Base-by-base conservation (phyloP, 2,797 vertebrate genomes). In the Betta splendens region DNA sequence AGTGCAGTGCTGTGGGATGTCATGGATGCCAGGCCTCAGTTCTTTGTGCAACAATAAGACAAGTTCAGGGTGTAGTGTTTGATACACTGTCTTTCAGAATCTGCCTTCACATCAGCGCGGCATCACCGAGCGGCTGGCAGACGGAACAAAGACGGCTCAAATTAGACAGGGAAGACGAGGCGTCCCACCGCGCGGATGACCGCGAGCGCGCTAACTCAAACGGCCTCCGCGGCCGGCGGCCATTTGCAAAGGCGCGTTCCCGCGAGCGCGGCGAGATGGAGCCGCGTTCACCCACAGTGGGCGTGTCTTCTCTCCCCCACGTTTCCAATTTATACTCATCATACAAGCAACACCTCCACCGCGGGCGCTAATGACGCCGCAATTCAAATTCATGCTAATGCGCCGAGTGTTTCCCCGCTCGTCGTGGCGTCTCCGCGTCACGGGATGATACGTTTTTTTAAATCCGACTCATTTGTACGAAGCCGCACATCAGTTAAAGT, bases 41-140 rank as follows among this genome's bases (percentile, higher is more conserved):
- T 78, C 66, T 85, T 72, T 79, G 63, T 77, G 70, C 47, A 43
- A 47, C 44, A 70, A 52, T 68, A 49, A 77, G 78, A 78, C 43
- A 49, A 74, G 54, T 61, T 61, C 57, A 81, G 55, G 79, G 47
- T n/a, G n/a, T 61, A 58, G 69, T 69, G 53, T 80, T 89, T 83
- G 79, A 87, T 85, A 56, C 58, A 62, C 64, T 57, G 69, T 80
- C 51, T 58, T 71, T 77, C 33, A 45, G 64, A 79, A 69, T 72
- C 29, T 53, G 36, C 65, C 69, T 54, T 77, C 61, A 85, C 70
- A 86, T 85, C 67, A 84, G 51, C 62, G 71, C 53, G 46, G 69
- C 25, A 59, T 56, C 62, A 65, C 33, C 60, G 70, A 70, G 53
- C 57, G 55, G 72, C 46, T 50, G 55, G 60, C 54, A 68, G 55